phyloP scores from a whole-genome alignment of 1,140 invertebrate species.

The Sitobion miscanthi region DNA sequence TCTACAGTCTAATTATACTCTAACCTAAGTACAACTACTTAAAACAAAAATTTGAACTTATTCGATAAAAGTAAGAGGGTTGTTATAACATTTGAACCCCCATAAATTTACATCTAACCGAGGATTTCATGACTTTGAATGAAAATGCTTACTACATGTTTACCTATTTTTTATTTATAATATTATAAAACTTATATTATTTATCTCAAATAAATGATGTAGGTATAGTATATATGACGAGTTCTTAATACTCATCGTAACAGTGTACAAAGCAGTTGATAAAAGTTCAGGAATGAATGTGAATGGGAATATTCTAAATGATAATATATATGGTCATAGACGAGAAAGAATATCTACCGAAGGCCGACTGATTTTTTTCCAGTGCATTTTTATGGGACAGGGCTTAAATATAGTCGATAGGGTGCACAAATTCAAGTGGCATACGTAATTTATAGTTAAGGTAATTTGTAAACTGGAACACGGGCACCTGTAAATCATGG shows the following conservation, averaged over 20 bases:
- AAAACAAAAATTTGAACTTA: too few species aligned
- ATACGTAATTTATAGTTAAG: neutral
- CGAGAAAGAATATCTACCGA: neutral
- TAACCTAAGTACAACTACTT: too few species aligned
- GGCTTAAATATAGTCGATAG: neutral
- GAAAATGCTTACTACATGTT: too few species aligned
- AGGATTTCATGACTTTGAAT: too few species aligned
- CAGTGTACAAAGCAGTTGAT: neutral
- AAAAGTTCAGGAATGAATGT: neutral
- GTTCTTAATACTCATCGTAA: neutral
- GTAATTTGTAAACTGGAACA: neutral
- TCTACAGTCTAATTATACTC: neutral
- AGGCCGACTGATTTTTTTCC: neutral
- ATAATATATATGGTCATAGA: neutral
- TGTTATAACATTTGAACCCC: too few species aligned
- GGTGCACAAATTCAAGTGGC: neutral
- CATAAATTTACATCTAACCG: too few species aligned
- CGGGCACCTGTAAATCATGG: constrained; percentile 1
- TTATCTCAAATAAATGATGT: neutral
- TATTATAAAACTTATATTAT: too few species aligned
- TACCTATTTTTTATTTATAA: too few species aligned
- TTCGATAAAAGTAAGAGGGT: too few species aligned
- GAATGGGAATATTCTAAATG: neutral
- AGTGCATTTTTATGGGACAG: neutral
- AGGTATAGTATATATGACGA: neutral